Evolutionary conservation across 2,797 vertebrate species (phyloP), one percentile per base, ranked within the genome.

Genomic region (Hoplostethus mediterraneus): DNA sequence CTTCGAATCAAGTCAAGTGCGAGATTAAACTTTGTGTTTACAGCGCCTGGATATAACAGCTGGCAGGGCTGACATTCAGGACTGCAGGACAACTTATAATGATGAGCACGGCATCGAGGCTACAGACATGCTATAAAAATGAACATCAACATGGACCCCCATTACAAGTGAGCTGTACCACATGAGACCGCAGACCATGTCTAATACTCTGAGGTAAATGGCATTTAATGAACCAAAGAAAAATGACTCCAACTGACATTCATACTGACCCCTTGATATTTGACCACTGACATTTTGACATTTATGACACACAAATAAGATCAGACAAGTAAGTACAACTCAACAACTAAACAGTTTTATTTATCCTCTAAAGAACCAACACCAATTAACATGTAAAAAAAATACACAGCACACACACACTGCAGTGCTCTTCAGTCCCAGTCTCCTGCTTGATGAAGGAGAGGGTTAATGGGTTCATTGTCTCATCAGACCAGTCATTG

Each of bases 381-480:
- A 65, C 38, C 80, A 9, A 75, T 68, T 72, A 59, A 63, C 30
- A 51, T 2, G 17, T 60, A 30, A 12, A 58, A 83, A 81, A 83
- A 79, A 51, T 51, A 40, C 49, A 51, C 68, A 63, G 14, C 40
- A 13, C 12, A 64, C 12, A 64, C 25, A 56, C 16, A 8, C 17
- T 36, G 51, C 21, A 30, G 16, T 56, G 21, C 51, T 28, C 6
- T 58, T 65, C 51, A 58, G 44, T 49, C 28, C 28, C 47, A 2
- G n/a, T 8, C 28, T 49, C 10, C 6, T 40, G 30, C 40, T 33
- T 56, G 17, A 67, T 59, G 31, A 51, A 21, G 28, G 7, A 36
- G 11, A 36, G 9, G 63, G 68, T 63, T 72, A 65, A 69, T 74
- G 53, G 56, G 30, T 5, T 63, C 17, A 40, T 56, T 40, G 30